Evolutionary conservation across 1,140 invertebrate genomes (phyloP).

Genomic region (Chionoecetes opilio): DNA sequence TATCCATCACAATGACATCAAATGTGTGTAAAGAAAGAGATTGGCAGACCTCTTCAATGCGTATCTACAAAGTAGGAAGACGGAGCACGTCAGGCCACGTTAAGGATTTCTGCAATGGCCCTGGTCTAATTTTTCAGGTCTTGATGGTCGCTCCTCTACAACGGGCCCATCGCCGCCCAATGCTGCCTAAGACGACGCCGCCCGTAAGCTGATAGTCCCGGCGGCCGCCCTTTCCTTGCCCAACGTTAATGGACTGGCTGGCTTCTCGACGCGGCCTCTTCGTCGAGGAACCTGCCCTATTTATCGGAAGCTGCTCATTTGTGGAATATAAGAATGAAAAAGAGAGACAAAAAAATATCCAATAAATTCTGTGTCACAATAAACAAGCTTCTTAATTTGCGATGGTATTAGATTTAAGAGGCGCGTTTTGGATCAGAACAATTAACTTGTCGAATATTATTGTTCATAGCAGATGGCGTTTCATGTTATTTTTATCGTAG

Average conservation of each 20-base stretch:
- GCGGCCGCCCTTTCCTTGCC: background rate
- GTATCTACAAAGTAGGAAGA: background rate
- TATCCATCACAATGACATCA: background rate
- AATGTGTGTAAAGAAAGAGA: background rate
- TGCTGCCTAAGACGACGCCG: background rate
- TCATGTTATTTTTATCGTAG: background rate
- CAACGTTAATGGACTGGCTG: background rate
- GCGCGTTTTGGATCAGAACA: background rate
- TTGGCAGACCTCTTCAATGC: background rate
- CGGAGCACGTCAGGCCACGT: background rate
- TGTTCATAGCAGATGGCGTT: background rate
- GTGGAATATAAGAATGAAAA: background rate
- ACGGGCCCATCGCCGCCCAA: background rate
- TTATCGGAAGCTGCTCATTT: slow-evolving; percentile 28
- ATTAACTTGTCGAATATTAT: background rate
- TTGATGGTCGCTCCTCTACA: background rate
- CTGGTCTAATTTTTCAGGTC: background rate
- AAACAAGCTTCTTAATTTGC: background rate
- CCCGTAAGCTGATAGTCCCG: background rate
- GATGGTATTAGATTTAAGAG: background rate
- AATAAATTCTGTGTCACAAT: background rate
- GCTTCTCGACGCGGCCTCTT: background rate
- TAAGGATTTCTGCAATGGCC: background rate
- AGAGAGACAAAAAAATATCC: background rate
- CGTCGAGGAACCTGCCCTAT: background rate